These are phyloP conservation scores for Phaenicophaeus curvirostris DNA, from an alignment of 2,797 vertebrate species.

Conservation along the genomic window DNA sequence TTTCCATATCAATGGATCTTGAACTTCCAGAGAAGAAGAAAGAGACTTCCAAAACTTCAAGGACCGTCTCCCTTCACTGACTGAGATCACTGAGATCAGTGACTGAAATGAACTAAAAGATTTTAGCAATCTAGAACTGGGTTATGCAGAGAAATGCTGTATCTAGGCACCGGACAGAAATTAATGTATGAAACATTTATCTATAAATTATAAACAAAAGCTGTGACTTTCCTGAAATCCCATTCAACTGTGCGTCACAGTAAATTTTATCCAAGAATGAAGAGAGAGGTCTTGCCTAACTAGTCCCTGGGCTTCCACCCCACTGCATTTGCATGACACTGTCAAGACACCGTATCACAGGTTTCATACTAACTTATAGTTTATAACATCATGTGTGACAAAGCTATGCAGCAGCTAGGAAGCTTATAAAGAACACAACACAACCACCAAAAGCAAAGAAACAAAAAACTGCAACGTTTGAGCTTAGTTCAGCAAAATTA, in stretches of 20 bases:
- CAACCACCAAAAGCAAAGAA: not conserved
- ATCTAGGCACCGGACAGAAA: not conserved
- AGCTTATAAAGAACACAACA: not conserved
- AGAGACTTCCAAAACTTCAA: not conserved
- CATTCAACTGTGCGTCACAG: not conserved
- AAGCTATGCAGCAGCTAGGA: not conserved
- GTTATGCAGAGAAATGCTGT: not conserved
- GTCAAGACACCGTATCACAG: not conserved
- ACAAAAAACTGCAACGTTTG: not conserved
- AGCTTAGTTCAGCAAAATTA: slow-evolving; percentile 21
- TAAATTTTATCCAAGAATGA: not conserved
- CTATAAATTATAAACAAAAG: not conserved
- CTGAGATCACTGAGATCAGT: not conserved
- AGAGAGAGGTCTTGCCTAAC: not conserved
- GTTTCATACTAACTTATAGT: not conserved
- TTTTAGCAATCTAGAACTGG: not conserved
- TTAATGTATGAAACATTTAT: not conserved
- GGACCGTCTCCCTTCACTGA: not conserved
- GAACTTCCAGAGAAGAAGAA: not conserved
- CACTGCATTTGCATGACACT: not conserved
- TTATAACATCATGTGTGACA: not conserved
- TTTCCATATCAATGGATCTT: not conserved
- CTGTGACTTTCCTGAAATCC: not conserved
- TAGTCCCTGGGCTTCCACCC: not conserved
- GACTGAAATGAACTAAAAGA: not conserved